Evolutionary conservation across 2,113 vertebrate genomes (phyloP), one percentile per base, ranked within the genome.

Genomic region (Limanda limanda): DNA sequence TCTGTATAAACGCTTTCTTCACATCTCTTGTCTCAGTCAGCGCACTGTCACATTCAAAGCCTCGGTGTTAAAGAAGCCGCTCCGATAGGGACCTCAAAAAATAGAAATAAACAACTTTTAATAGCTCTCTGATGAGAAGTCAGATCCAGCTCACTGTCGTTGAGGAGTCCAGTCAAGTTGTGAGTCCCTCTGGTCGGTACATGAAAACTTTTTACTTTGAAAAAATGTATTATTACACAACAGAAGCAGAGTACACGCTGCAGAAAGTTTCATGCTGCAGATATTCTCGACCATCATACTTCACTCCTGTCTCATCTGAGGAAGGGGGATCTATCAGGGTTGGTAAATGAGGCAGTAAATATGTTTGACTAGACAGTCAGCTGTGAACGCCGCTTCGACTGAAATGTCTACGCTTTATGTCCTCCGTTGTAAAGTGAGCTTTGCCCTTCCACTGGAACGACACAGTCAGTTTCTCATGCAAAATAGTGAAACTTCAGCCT

Each of bases 31-130:
- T 82, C 67, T 74, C 64, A 57, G 45, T 72, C 75, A 11, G 60
- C 12, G 13, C 56, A 27, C 74, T 75, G 81, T 75, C 83, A 78
- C 74, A 74, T 70, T 73, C 70, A 86, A 86, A 86, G 70, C 59
- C 54, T 15, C 48, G 1, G 21, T 8, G 65, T 56, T 63, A 64
- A 56, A 79, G 62, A 48, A 66, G 0, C 7, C 4, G 31, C 57
- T 84, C 71, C 25, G 25, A 78, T 78, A 63, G 64, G 58, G 35
- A 27, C 51, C 66, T 73, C 25, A n/a, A 60, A 67, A 74, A 75
- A 77, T 51, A 54, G 67, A 85, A 69, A 76, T 72, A 71, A 82
- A 79, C 70, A 85, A 74, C 79, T 78, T 84, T 78, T 84, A 70
- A 79, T 67, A 60, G 79, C 58, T 60, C 31, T 57, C 5, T 17